Evolutionary conservation across 23 tunicate genomes (phyloP).

Genomic region (Diplosoma virens): DNA sequence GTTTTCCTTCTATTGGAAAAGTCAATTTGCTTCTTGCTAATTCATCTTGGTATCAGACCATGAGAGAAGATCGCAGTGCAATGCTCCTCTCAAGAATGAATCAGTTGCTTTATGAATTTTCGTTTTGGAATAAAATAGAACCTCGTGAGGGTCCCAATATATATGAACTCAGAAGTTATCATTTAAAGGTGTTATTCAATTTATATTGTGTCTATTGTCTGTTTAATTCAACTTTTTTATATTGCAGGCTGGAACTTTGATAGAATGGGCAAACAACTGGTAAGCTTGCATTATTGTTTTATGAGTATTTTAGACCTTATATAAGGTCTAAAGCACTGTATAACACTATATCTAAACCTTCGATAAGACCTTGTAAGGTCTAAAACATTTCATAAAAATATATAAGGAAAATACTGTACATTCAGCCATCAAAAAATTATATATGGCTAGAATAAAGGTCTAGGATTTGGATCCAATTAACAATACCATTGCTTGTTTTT

Average conservation of each 20-base stretch:
- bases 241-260: slow-evolving; percentile 92
- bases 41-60: slow-evolving; percentile 70
- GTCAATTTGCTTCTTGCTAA: slow-evolving; percentile 52
- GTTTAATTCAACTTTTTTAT: not conserved
- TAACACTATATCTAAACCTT: no score
- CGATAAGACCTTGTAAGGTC: no score
- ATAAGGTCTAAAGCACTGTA: no score
- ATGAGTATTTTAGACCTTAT: not conserved
- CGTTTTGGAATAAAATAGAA: slow-evolving; percentile 79
- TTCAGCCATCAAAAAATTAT: no score
- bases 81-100: slow-evolving; percentile 73
- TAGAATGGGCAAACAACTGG: slow-evolving; percentile 98
- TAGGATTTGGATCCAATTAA: no score
- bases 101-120: slow-evolving; percentile 89
- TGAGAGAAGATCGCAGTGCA: slow-evolving; percentile 77
- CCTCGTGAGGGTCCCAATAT: slow-evolving; percentile 84
- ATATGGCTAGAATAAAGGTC: no score
- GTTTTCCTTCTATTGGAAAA: slow-evolving; percentile 63
- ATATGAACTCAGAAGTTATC: slow-evolving; percentile 86
- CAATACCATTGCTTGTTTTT: no score
- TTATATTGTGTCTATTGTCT: not conserved
- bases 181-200: slow-evolving; percentile 49
- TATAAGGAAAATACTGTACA: no score
- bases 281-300: slow-evolving; percentile 23
- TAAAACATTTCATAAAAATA: no score